Evolutionary conservation across 2,113 vertebrate species (phyloP).

Genomic region (Muntiacus reevesi): DNA sequence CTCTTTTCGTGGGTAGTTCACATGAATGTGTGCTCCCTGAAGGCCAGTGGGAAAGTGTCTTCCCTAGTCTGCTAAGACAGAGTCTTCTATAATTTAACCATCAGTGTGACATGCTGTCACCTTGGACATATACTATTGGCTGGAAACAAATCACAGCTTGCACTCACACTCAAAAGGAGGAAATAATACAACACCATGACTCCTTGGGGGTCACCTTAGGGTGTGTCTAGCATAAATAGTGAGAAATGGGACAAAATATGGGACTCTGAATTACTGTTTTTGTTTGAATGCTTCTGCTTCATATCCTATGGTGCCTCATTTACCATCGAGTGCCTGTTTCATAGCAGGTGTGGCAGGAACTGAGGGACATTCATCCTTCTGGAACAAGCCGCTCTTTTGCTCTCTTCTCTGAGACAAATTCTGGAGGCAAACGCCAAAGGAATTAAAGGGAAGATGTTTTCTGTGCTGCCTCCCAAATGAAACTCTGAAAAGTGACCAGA

Average conservation of each 20-base stretch:
- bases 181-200: neutral
- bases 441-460: neutral
- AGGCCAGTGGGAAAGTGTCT: neutral
- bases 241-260: neutral
- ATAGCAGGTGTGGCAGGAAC: neutral
- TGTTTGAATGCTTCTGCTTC: neutral
- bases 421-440: neutral
- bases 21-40: neutral
- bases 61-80: neutral
- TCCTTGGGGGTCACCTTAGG: neutral
- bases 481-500: neutral
- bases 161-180: neutral
- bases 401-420: neutral
- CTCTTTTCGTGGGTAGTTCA: neutral
- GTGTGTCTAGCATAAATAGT: neutral
- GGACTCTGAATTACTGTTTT: neutral
- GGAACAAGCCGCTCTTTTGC: neutral
- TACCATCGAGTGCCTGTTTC: neutral
- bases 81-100: neutral
- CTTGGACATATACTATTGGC: neutral
- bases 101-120: neutral
- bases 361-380: neutral
- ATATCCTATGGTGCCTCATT: neutral
- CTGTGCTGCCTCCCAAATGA: neutral
- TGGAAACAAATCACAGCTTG: neutral